Conservation (phyloP, 2,888 invertebrate species). For the Stramonita haemastoma region DNA sequence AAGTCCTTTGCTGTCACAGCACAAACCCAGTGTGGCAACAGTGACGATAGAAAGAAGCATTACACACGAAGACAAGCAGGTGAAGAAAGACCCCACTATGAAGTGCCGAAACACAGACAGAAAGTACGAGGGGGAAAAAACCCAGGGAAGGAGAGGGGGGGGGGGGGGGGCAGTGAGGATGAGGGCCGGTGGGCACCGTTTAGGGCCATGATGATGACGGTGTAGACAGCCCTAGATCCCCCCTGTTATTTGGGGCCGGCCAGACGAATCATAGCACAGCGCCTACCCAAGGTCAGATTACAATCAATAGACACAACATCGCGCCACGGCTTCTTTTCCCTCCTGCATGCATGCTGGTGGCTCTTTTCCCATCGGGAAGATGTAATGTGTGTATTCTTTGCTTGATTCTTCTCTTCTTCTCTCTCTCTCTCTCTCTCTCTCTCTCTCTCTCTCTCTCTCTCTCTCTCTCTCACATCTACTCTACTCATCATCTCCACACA, state of each 20-base stretch:
- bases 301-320: not conserved
- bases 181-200: not conserved
- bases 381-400: no score
- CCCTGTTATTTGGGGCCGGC: not conserved
- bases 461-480: not conserved
- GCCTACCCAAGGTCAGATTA: not conserved
- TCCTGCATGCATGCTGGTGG: no score
- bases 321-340: not conserved
- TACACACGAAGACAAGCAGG: not conserved
- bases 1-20: no score
- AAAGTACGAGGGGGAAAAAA: not conserved
- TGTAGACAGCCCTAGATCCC: not conserved
- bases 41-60: not conserved
- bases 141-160: not conserved
- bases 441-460: not conserved
- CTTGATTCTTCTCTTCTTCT: no score
- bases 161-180: not conserved
- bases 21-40: no score
- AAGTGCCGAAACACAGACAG: not conserved
- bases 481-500: no score
- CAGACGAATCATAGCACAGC: not conserved
- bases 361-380: no score
- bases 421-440: not conserved
- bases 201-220: not conserved
- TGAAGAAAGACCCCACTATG: not conserved